These are phyloP conservation scores for Schizopygopsis malacanthus DNA, from an alignment of 2,797 vertebrate genomes.

Conservation along the genomic window DNA sequence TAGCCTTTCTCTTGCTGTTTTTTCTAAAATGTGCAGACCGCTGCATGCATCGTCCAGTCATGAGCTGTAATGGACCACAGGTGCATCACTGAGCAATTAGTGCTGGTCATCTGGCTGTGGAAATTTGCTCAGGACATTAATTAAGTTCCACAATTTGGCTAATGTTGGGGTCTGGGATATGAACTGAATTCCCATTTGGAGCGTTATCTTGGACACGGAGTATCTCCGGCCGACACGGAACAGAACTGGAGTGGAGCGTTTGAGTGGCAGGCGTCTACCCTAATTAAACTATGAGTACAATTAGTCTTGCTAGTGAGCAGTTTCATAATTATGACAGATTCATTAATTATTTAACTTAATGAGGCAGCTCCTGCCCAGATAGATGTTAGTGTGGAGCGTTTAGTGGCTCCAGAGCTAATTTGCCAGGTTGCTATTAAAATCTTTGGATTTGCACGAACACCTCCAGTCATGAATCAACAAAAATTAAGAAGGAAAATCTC, in stretches of 20 bases:
- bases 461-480: slow-evolving; percentile 41
- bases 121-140: slow-evolving; percentile 59
- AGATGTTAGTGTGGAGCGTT: slow-evolving; percentile 58
- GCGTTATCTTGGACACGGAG: slow-evolving; percentile 66
- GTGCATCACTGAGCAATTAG: slow-evolving; percentile 35
- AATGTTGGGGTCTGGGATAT: slow-evolving; percentile 24
- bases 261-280: slow-evolving; percentile 74
- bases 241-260: slow-evolving; percentile 63
- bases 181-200: slow-evolving; percentile 46
- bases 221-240: slow-evolving; percentile 59
- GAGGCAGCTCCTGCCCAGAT: slow-evolving; percentile 72
- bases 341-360: slow-evolving; percentile 77
- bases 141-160: slow-evolving; percentile 49
- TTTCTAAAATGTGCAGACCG: slow-evolving; percentile 21
- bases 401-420: slow-evolving; percentile 64
- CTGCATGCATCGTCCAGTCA: slow-evolving; percentile 23
- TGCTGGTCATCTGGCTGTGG: slow-evolving; percentile 35
- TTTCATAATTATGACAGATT: slow-evolving; percentile 77
- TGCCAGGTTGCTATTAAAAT: slow-evolving; percentile 60
- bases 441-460: slow-evolving; percentile 31
- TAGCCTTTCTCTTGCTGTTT: neutral
- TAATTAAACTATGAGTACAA: slow-evolving; percentile 78
- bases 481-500: slow-evolving; percentile 16
- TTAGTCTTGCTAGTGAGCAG: slow-evolving; percentile 76
- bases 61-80: slow-evolving; percentile 18